Evolutionary conservation across 2,888 invertebrate genomes (phyloP).

Genomic region (Bibio marci): DNA sequence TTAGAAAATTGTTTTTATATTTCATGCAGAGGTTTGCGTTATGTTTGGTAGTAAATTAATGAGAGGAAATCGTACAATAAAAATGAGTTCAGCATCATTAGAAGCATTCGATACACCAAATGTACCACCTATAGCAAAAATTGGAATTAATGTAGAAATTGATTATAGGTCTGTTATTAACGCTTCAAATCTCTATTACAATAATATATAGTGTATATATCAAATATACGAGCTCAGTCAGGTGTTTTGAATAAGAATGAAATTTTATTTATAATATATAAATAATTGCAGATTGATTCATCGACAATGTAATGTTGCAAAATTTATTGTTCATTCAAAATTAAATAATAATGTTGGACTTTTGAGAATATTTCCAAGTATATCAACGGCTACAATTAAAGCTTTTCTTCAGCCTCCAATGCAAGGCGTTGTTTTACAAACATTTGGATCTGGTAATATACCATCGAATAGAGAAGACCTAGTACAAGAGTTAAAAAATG

Average conservation of each 20-base stretch:
- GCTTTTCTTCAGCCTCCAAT: slow-evolving; percentile 62
- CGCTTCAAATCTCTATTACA: too few species aligned
- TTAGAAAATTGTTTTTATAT: neutral
- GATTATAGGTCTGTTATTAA: slow-evolving; percentile 23
- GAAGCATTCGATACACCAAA: slow-evolving; percentile 51
- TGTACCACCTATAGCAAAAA: slow-evolving; percentile 59
- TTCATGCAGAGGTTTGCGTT: slow-evolving; percentile 69
- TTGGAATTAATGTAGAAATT: slow-evolving; percentile 60
- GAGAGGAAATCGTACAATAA: slow-evolving; percentile 56
- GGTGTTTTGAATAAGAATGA: neutral
- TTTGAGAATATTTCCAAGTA: slow-evolving; percentile 79
- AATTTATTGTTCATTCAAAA: slow-evolving; percentile 51
- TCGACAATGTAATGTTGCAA: slow-evolving; percentile 40
- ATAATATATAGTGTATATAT: neutral
- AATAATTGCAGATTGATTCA: slow-evolving; percentile 30
- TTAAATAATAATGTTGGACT: slow-evolving; percentile 75
- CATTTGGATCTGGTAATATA: slow-evolving; percentile 87
- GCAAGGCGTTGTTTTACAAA: slow-evolving; percentile 70
- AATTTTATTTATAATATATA: neutral
- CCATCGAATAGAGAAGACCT: slow-evolving; percentile 73
- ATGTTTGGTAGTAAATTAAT: slow-evolving; percentile 78
- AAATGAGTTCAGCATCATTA: slow-evolving; percentile 22
- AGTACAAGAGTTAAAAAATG: slow-evolving; percentile 48
- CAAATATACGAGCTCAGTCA: neutral
- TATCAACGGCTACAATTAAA: slow-evolving; percentile 56